phyloP scores from a whole-genome alignment of 2,888 invertebrate genomes.

The Calameuta filiformis region DNA sequence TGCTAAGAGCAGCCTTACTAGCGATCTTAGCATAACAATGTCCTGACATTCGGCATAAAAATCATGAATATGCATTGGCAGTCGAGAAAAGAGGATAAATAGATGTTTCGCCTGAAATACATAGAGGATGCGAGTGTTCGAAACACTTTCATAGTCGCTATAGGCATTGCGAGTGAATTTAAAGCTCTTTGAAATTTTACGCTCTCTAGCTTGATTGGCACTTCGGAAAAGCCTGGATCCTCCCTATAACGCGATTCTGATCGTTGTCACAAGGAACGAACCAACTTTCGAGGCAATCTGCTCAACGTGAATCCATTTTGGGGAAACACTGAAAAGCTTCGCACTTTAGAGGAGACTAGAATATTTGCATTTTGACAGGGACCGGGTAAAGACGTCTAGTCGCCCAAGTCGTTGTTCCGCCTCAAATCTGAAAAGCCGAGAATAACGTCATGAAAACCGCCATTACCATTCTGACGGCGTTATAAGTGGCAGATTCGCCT shows the following conservation, averaged over 20 bases:
- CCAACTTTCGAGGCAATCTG: background rate
- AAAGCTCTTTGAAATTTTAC: background rate
- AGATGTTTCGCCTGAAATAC: background rate
- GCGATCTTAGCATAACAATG: conserved; percentile 60
- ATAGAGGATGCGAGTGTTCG: background rate
- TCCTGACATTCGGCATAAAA: conserved; percentile 53
- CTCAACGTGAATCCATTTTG: background rate
- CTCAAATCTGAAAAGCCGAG: background rate
- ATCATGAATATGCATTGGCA: conserved; percentile 54
- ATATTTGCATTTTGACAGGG: background rate
- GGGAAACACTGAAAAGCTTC: background rate
- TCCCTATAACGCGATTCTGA: background rate
- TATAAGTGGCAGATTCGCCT: conserved; percentile 5
- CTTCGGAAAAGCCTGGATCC: background rate
- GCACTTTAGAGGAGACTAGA: background rate
- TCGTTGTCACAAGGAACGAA: background rate
- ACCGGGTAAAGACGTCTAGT: background rate
- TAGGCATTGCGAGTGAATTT: background rate
- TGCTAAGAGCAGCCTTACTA: conserved; percentile 52
- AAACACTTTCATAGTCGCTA: background rate
- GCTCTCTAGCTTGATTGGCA: background rate
- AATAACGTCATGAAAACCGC: background rate
- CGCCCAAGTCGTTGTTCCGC: background rate
- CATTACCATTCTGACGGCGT: background rate
- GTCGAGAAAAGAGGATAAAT: conserved; percentile 3